A percentile compares a stretch with the other conserved stretches of the same genome.
These are phyloP conservation scores for Dicrurus megarhynchus DNA, from an alignment of 2,113 vertebrate genomes.

Conservation along the genomic window DNA sequence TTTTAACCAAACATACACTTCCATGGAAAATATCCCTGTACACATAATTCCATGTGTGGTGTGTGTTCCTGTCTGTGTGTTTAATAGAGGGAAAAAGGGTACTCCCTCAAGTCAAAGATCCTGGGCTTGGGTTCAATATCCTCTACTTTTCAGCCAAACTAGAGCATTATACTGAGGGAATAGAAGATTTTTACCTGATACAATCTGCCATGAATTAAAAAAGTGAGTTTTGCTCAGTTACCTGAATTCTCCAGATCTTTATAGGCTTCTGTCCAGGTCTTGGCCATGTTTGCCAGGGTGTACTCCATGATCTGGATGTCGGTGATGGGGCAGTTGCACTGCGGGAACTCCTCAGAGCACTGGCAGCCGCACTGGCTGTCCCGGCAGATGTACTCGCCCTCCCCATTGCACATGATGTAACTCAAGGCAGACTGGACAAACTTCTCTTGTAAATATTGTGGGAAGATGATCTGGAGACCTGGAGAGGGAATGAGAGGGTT, in stretches of 20 bases:
- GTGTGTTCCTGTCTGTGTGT: neutral
- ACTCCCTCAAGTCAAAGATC: neutral
- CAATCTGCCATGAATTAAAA: fast-evolving
- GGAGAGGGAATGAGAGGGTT: neutral
- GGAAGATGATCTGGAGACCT: constrained; percentile 99
- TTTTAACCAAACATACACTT: neutral
- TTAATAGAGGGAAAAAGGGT: neutral
- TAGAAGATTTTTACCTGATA: neutral
- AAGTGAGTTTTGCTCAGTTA: constrained; percentile 24
- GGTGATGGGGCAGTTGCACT: constrained; percentile 97
- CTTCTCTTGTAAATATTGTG: constrained; percentile 97
- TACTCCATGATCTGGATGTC: constrained; percentile 99
- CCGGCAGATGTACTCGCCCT: constrained; percentile 93
- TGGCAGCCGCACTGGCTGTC: constrained; percentile 93
- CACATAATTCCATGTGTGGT: neutral
- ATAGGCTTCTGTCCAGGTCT: constrained; percentile 92
- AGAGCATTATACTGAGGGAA: neutral
- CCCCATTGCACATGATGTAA: constrained; percentile 99
- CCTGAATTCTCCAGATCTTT: constrained; percentile 98
- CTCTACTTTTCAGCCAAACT: neutral
- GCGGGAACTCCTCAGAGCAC: constrained; percentile 92
- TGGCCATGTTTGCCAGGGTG: constrained; percentile 89
- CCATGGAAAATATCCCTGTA: neutral
- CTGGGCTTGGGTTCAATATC: neutral
- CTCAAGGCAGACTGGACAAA: constrained; percentile 98